Base-by-base conservation (phyloP, 2,888 invertebrate genomes). In the Pheosia tremula region DNA sequence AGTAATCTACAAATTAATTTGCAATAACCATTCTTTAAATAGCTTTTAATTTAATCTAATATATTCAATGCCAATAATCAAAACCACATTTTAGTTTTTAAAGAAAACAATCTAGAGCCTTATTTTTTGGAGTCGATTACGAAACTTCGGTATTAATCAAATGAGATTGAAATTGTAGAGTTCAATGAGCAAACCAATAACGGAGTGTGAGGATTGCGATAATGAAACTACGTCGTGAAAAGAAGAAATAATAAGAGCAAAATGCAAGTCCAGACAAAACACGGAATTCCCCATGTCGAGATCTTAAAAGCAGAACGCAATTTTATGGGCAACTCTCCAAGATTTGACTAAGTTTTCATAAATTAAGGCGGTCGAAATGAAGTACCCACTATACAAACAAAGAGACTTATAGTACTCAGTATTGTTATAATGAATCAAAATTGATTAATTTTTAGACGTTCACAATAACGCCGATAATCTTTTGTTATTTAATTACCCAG, bases 241-340 rank as follows among this genome's bases (percentile, higher is more conserved):
- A 61, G 70, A 67, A 68, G 62, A 67, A 68, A 68, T 73, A 68
- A 9, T 50, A 6, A 24, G 24, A 50, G 49, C n/a, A 49, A 5
- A 49, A 13, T 13, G n/a, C 3, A 13, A n/a, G 49, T 49, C 49
- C 50, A 50, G 50, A 24, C 50, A 50, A 24, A 50, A 50, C 50
- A 50, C 24, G 50, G 50, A 50, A 50, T 50, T 50, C 50, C 50
- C 50, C 50, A 24, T 24, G 8, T 10, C 9, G 24, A 13, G n/a
- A 49, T 13, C 13, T 49, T 49, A 13, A 45, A 49, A 49, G 49
- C 49, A 49, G 9, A 8, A 13, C 50, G 24, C 4, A 50, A 50
- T 24, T 47, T 50, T 8, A 50, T 24, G 6, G 50, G 50, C 50
- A 24, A 50, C 50, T 24, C 3, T 50, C 50, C 50, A 24, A 49